A percentile compares a stretch with the other conserved stretches of the same genome.
Evolutionary conservation across 2,888 invertebrate species (phyloP).

Genomic region (Operophtera brumata): DNA sequence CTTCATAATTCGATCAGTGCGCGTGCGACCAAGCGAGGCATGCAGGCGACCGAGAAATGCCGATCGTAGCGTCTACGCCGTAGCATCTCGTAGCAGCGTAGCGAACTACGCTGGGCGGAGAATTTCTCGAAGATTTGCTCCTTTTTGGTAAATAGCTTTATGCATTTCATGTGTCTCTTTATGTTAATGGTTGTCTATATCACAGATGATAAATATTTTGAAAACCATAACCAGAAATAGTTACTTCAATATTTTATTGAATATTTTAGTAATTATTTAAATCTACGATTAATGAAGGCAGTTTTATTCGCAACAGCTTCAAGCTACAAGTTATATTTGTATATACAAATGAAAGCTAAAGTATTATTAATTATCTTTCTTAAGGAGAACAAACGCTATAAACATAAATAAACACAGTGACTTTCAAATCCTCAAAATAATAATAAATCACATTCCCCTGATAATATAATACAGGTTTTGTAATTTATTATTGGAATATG

Average conservation of each 20-base stretch:
- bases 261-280: no score
- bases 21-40: constrained; percentile 45
- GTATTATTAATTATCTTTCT: no score
- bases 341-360: no score
- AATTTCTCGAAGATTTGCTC: neutral
- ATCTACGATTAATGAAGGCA: no score
- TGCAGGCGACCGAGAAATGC: constrained; percentile 52
- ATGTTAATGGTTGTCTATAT: no score
- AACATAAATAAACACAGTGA: neutral
- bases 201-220: no score
- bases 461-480: constrained; percentile 32
- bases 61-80: constrained; percentile 35
- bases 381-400: no score
- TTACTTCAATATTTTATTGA: no score
- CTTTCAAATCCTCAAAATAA: constrained; percentile 1
- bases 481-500: constrained; percentile 66
- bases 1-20: constrained; percentile 55
- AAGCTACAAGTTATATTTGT: no score
- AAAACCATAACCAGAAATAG: no score
- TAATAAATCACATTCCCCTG: constrained; percentile 4
- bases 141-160: neutral
- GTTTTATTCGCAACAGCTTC: no score
- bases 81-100: constrained; percentile 40
- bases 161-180: no score
- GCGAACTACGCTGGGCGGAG: constrained; percentile 24